A percentile compares a stretch with the other conserved stretches of the same genome.
phyloP scores from a whole-genome alignment of 2,113 vertebrate genomes.

The Scophthalmus maximus region DNA sequence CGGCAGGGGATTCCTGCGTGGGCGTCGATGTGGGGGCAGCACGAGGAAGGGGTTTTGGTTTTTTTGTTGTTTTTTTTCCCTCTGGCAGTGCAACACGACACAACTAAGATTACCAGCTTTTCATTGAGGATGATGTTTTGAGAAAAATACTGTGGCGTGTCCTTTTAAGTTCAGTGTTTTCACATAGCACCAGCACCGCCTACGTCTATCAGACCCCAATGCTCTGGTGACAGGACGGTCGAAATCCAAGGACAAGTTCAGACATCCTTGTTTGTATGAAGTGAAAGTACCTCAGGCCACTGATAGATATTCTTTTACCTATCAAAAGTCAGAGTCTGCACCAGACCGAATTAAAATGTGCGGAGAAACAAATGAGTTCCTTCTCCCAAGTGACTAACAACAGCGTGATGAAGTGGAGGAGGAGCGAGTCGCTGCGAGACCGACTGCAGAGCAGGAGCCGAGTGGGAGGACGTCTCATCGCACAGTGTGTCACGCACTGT shows the following conservation, averaged over 20 bases:
- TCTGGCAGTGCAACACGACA: conserved; percentile 31
- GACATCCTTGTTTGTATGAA: neutral
- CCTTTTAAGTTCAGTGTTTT: neutral
- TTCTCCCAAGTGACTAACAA: no score
- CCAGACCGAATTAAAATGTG: no score
- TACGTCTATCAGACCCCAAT: no score
- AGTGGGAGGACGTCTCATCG: conserved; percentile 58
- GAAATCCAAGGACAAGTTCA: neutral
- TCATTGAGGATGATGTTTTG: neutral
- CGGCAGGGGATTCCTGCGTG: conserved; percentile 70
- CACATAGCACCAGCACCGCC: neutral
- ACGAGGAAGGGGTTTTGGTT: neutral
- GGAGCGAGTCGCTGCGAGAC: conserved; percentile 30
- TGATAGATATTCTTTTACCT: no score
- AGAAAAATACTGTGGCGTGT: neutral
- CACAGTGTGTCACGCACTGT: conserved; percentile 30
- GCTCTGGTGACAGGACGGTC: no score
- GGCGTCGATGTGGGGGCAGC: conserved; percentile 37
- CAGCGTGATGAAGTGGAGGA: no score
- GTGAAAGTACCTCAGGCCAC: neutral
- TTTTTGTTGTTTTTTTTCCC: neutral
- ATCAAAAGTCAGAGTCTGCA: no score
- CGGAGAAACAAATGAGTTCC: neutral
- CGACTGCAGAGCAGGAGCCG: no score
- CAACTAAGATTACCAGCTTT: neutral